Evolutionary conservation across 2,888 invertebrate genomes (phyloP).

Genomic region (Pammene aurita): DNA sequence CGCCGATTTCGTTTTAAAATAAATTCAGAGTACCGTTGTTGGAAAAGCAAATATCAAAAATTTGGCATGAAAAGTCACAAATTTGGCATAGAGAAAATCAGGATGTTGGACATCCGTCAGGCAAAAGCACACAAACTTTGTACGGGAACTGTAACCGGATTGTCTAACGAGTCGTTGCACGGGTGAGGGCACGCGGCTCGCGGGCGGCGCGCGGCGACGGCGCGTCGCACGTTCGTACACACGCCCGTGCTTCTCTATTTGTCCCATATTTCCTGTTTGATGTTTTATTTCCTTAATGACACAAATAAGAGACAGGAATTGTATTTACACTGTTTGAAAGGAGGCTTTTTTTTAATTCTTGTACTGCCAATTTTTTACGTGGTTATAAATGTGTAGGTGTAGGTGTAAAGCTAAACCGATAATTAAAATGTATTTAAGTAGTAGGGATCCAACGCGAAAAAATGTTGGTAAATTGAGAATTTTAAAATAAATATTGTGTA

Average conservation of each 20-base stretch:
- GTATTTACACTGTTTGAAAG: conserved; percentile 28
- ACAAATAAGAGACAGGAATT: conserved; percentile 31
- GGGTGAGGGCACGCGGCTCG: conserved; percentile 52
- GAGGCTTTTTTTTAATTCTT: background rate
- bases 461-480: no score
- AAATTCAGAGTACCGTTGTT: conserved; percentile 29
- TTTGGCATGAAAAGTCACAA: conserved; percentile 44
- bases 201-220: conserved; percentile 18
- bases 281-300: conserved; percentile 42
- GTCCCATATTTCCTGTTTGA: conserved; percentile 41
- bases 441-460: no score
- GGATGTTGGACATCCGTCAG: conserved; percentile 67
- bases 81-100: conserved; percentile 56
- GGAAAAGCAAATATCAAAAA: conserved; percentile 40
- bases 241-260: conserved; percentile 37
- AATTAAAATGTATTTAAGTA: no score
- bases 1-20: conserved; percentile 20
- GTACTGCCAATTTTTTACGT: background rate
- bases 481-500: no score
- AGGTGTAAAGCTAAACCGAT: no score
- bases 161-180: conserved; percentile 72
- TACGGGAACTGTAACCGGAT: conserved; percentile 70
- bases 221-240: conserved; percentile 20
- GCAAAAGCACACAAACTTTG: conserved; percentile 71
- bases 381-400: background rate